Percentiles rank a stretch among this genome's conserved stretches.
phyloP scores from a whole-genome alignment of 2,888 invertebrate genomes.

The Brachypalpus laphriformis region DNA sequence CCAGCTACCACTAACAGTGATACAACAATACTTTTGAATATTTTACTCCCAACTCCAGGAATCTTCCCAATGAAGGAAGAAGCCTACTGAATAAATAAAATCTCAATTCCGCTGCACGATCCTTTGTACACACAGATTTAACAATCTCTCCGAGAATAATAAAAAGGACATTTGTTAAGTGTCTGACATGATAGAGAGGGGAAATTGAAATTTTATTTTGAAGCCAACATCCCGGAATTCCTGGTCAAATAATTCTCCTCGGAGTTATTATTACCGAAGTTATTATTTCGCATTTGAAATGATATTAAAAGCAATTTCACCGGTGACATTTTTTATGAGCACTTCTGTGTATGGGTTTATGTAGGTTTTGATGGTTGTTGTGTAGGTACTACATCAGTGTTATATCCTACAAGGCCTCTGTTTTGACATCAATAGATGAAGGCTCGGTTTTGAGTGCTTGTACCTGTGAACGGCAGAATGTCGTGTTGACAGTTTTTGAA shows the following conservation, averaged over 20 bases:
- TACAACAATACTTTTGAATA: constrained; percentile 42
- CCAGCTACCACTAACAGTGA: not conserved
- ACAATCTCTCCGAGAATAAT: constrained; percentile 68
- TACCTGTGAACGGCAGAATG: not conserved
- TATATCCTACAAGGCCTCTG: not conserved
- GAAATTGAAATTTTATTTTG: constrained; percentile 49
- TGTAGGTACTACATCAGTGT: not conserved
- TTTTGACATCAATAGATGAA: not conserved
- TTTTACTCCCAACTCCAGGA: constrained; percentile 29
- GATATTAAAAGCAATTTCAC: constrained; percentile 25
- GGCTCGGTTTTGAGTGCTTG: not conserved
- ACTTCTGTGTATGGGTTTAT: not conserved
- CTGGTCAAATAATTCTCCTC: constrained; percentile 4
- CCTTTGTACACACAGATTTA: constrained; percentile 58
- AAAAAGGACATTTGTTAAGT: constrained; percentile 70
- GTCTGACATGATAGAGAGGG: constrained; percentile 35
- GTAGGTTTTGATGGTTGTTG: not conserved
- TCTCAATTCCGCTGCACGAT: constrained; percentile 57
- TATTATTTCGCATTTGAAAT: constrained; percentile 35
- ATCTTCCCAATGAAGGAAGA: not conserved
- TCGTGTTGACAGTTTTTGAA: not conserved
- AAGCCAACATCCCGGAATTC: not conserved
- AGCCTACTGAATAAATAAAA: constrained; percentile 65
- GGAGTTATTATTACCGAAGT: constrained; percentile 41
- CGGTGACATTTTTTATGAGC: not conserved